Conservation (phyloP, 2,888 invertebrate species). For the Trachelus troglodyta region DNA sequence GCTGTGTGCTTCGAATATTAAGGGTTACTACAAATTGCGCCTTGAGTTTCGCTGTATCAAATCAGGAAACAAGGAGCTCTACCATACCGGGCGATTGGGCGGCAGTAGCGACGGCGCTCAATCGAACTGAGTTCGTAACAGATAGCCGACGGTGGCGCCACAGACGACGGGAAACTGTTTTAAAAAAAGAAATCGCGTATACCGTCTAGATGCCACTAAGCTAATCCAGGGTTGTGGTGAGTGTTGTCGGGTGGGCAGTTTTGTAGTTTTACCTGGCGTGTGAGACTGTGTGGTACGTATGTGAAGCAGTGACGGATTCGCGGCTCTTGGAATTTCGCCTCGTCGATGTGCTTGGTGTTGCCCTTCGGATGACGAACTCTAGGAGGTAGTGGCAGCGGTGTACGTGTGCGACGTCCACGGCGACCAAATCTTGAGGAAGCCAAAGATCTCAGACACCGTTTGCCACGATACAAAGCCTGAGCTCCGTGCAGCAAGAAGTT, state of each 20-base stretch:
- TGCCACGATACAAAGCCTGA: not conserved
- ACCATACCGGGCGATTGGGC: too few relatives aligned
- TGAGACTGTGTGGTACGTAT: not conserved
- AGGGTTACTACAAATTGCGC: too few relatives aligned
- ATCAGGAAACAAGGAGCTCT: too few relatives aligned
- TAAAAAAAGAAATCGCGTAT: not conserved
- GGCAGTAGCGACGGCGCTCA: too few relatives aligned
- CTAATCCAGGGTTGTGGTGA: not conserved
- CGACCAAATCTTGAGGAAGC: not conserved
- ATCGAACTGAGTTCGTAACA: too few relatives aligned
- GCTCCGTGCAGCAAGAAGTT: not conserved
- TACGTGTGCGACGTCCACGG: not conserved
- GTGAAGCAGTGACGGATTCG: not conserved
- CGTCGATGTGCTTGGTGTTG: not conserved
- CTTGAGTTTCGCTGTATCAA: too few relatives aligned
- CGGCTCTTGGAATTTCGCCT: not conserved
- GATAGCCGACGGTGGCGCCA: not conserved
- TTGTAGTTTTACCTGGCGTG: not conserved
- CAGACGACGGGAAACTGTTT: not conserved
- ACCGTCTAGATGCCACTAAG: not conserved
- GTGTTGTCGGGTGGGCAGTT: not conserved
- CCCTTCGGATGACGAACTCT: not conserved
- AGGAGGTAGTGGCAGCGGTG: not conserved
- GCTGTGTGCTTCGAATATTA: too few relatives aligned
- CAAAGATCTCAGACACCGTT: not conserved